Base-by-base conservation (phyloP, 1,140 invertebrate genomes). In the Aphis gossypii region DNA sequence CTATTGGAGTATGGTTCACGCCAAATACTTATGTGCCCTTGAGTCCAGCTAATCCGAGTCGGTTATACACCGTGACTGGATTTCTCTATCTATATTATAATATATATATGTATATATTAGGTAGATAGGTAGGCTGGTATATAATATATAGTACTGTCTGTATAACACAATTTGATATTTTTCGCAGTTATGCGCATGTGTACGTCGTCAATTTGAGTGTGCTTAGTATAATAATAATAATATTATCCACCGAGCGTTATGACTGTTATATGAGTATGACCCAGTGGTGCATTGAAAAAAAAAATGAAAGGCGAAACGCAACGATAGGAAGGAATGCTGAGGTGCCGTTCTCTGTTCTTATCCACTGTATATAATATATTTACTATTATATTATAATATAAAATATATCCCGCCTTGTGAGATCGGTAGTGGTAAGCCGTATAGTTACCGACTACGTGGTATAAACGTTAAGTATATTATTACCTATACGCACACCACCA, bases 231-330 rank as follows among this genome's bases (percentile, higher is more conserved):
- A 90, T 90, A 56, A 90, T 90, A 56, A 56, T 35, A 60, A 30
- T 30, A 46, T 30, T 23, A 41, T 56, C 23, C 9, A 23, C 1
- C 14, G 51, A 90, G 9, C 38, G 88, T 41, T 48, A 68, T 54
- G 51, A 54, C 51, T 35, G 8, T 21, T 38, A 23, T 41, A 44
- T 48, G 46, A 25, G 48, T 88, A 90, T 60, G 89, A 90, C 54
- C 54, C 25, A 90, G 38, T 90, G 54, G 20, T 89, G 48, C 30
- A 51, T 88, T 35, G n/a, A 41, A 90, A 90, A 89, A 89, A 48
- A 89, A 90, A 54, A 90, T 56, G 88, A 90, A 90, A 90, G 88
- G 88, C 38, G 46, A 90, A 60, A 60, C 38, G 35, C 54, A 25
- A 44, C 14, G 87, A 89, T n/a, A n/a, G 60, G 30, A 14, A 89